phyloP scores from a whole-genome alignment of 2,888 invertebrate species.

The Neocrepidodera transversa region DNA sequence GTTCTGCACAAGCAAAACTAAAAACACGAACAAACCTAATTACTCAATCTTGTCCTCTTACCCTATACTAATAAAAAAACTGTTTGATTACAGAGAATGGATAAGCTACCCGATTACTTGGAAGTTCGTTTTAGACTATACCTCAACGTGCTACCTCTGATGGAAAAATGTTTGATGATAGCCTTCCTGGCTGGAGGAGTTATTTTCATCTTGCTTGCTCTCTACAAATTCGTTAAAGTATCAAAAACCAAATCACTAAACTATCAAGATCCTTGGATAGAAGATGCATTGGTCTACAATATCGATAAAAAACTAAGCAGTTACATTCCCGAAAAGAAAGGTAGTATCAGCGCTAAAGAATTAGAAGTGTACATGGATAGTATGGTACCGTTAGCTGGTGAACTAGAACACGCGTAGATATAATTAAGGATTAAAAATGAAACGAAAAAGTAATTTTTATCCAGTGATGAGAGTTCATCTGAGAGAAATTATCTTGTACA shows the following conservation, averaged over 20 bases:
- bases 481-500: too few relatives aligned
- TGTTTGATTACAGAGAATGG: conserved; percentile 71
- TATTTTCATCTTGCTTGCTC: conserved; percentile 63
- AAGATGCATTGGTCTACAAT: conserved; percentile 48
- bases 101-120: conserved; percentile 68
- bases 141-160: conserved; percentile 72
- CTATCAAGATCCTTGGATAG: conserved; percentile 50
- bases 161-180: conserved; percentile 67
- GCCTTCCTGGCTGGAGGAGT: conserved; percentile 63
- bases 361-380: conserved; percentile 52
- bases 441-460: too few relatives aligned
- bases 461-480: too few relatives aligned
- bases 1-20: too few relatives aligned
- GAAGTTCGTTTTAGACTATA: conserved; percentile 74
- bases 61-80: too few relatives aligned
- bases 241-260: conserved; percentile 32
- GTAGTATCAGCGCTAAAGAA: conserved; percentile 52
- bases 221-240: conserved; percentile 53
- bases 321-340: conserved; percentile 51
- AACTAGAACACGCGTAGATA: neutral
- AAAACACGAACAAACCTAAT: too few relatives aligned
- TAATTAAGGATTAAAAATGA: too few relatives aligned
- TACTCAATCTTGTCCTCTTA: too few relatives aligned
- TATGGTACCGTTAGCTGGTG: conserved; percentile 22
- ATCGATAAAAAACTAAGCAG: conserved; percentile 52